phyloP scores from a whole-genome alignment of 2,888 invertebrate genomes.

The Boloria selene region DNA sequence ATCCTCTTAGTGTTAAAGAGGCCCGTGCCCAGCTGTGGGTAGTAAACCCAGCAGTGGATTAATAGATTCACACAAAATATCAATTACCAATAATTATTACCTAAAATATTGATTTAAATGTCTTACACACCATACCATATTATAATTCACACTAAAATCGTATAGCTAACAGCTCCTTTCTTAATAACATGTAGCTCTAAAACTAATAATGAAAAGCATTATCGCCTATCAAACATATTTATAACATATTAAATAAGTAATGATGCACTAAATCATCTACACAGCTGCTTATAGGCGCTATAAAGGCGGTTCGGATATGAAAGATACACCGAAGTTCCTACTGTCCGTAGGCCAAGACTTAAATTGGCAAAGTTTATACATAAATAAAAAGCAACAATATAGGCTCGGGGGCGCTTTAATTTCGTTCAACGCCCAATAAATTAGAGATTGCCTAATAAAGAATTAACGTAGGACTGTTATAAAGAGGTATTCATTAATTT shows the following conservation, averaged over 20 bases:
- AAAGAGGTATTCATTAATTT: slow-evolving; percentile 11
- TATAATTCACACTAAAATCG: too few relatives aligned
- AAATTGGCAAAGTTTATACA: slow-evolving; percentile 78
- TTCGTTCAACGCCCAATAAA: slow-evolving; percentile 20
- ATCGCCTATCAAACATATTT: slow-evolving; percentile 12
- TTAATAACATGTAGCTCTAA: not conserved
- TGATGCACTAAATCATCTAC: slow-evolving; percentile 2
- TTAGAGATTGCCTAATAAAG: slow-evolving; percentile 21
- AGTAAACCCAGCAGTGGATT: too few relatives aligned
- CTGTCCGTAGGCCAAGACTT: slow-evolving; percentile 53
- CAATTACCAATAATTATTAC: too few relatives aligned
- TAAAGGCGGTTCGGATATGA: slow-evolving; percentile 5
- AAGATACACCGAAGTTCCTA: slow-evolving; percentile 18
- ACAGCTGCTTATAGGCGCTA: slow-evolving; percentile 8
- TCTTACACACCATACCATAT: too few relatives aligned
- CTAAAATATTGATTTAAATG: too few relatives aligned
- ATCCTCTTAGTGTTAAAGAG: too few relatives aligned
- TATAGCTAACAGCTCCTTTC: too few relatives aligned
- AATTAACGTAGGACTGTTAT: slow-evolving; percentile 5
- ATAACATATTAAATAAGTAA: slow-evolving; percentile 12
- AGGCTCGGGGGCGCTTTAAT: slow-evolving; percentile 25
- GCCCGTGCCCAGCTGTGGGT: too few relatives aligned
- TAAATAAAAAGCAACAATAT: slow-evolving; percentile 77
- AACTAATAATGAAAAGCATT: slow-evolving; percentile 1
- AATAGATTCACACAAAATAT: too few relatives aligned